Percentiles rank a stretch among this genome's conserved stretches.
These are phyloP conservation scores for Potorous gilbertii DNA, from an alignment of 2,797 vertebrate genomes.

Conservation along the genomic window DNA sequence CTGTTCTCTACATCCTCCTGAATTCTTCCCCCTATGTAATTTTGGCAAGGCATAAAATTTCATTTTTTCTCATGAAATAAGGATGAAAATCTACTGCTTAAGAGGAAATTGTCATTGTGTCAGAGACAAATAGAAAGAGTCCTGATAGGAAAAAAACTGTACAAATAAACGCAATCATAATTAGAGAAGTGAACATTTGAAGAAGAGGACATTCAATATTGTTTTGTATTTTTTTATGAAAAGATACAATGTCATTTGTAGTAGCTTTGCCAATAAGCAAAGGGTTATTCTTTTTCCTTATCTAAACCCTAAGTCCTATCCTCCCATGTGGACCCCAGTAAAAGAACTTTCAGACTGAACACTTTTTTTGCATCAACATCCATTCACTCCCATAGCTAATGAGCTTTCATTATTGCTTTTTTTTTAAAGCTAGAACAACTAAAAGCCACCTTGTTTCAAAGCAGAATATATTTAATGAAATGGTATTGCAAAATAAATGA, in stretches of 20 bases:
- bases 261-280: not conserved
- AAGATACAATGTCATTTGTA: not conserved
- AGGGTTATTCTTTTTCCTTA: not conserved
- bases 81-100: no score
- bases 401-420: not conserved
- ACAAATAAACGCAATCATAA: no score
- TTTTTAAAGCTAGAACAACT: not conserved
- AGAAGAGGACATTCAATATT: no score
- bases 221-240: not conserved
- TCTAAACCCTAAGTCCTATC: not conserved
- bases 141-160: no score
- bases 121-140: no score
- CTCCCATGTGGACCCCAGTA: not conserved
- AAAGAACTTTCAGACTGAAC: not conserved
- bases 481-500: not conserved
- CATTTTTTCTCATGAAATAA: no score
- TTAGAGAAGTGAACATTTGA: no score
- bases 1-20: no score
- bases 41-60: no score
- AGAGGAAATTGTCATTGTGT: no score
- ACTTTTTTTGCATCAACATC: not conserved
- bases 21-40: no score
- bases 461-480: not conserved
- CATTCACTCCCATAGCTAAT: not conserved
- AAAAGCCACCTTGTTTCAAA: not conserved